Base-by-base conservation (phyloP, 2,888 invertebrate species). In the Tolmerus cingulatus region DNA sequence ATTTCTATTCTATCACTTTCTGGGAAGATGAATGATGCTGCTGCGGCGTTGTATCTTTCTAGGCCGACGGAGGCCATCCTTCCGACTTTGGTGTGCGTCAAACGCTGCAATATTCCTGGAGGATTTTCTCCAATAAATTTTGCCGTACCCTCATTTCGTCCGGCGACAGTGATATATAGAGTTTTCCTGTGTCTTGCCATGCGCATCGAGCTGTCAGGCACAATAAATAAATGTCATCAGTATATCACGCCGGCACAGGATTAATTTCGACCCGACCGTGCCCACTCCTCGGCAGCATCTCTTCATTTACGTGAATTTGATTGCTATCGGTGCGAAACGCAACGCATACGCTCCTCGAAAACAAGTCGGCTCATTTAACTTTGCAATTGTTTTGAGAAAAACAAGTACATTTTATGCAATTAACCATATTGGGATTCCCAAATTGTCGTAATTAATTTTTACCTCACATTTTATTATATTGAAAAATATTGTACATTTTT, bases 111-210 rank as follows among this genome's bases (percentile, higher is more conserved):
- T 79, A 79, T 34, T 51, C 46, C 43, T 12, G n/a, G n/a, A 46
- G 79, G 51, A 40, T 46, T 46, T 23, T 79, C 79, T 79, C 27
- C 51, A 79, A 79, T 79, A 79, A 46, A 79, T 79, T 51, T 51
- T 51, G 27, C 12, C 23, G 66, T 66, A 66, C 66, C 66, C 66
- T 66, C 66, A 66, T 66, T 66, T 66, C 23, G 66, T 8, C 66
- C 66, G 66, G 66, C 66, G 66, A 66, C 66, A 66, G 66, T 66
- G 66, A 66, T 66, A 23, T 66, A 66, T 66, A 23, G 66, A 23
- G 27, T 66, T 66, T 66, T 66, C 66, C 27, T 66, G 66, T 66
- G 66, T 66, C 66, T 66, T 66, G 66, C 66, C 66, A 66, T 66
- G 66, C 66, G 66, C 66, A 66, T 66, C 66, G 19, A 66, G 66